These are phyloP conservation scores for Sandelia bainsii DNA, from an alignment of 2,797 vertebrate species.

Conservation along the genomic window DNA sequence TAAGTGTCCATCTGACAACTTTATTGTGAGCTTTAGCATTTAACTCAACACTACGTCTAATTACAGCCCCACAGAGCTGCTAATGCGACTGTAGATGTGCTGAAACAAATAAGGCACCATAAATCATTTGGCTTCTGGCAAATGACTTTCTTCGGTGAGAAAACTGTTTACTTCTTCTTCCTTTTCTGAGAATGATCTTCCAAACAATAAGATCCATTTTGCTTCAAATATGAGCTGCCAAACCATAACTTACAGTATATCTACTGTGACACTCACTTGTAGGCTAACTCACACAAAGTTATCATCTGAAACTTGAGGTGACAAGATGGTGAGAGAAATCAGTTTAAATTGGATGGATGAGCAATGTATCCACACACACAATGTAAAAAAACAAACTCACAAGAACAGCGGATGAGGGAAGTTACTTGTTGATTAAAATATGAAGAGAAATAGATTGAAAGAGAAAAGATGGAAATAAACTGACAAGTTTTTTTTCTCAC, in stretches of 20 bases:
- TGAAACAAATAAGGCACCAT: conserved; percentile 1
- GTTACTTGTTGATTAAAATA: conserved; percentile 1
- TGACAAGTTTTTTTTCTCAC: conserved; percentile 43
- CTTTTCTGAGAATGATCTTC: not conserved
- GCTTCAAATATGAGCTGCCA: conserved; percentile 9
- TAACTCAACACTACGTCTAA: not conserved
- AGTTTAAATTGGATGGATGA: conserved; percentile 48
- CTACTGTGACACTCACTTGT: conserved; percentile 33
- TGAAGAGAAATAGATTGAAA: conserved; percentile 34
- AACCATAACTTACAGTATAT: conserved; percentile 37
- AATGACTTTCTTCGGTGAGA: not conserved
- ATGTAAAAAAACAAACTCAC: not conserved
- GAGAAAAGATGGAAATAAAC: conserved; percentile 61
- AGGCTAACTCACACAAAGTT: conserved; percentile 42
- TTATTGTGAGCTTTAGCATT: not conserved
- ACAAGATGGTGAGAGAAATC: conserved; percentile 55
- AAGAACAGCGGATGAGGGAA: conserved; percentile 4
- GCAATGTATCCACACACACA: conserved; percentile 12
- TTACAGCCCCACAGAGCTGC: not conserved
- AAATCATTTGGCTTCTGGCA: not conserved
- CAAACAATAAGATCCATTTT: conserved; percentile 24
- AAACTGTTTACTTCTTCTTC: not conserved
- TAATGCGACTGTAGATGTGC: not conserved
- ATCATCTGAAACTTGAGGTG: conserved; percentile 49
- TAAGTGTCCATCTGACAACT: too few relatives aligned